Conservation (phyloP, 2,888 invertebrate species). For the Papilio elwesi region DNA sequence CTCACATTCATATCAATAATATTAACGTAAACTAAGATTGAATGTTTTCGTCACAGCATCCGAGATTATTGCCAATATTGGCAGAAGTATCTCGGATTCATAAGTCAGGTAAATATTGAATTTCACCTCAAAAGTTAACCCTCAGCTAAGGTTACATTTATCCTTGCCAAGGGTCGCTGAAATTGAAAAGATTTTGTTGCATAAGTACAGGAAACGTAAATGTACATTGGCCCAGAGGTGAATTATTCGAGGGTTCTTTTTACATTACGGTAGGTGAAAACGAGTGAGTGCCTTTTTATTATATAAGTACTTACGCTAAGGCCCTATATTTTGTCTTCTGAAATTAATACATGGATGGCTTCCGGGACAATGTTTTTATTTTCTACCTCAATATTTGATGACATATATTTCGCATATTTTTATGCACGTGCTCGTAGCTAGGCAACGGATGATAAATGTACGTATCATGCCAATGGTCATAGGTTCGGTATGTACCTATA, state of each 20-base stretch:
- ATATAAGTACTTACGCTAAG: not conserved
- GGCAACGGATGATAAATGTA: too few species aligned
- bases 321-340: not conserved
- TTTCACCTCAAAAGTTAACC: not conserved
- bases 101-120: conserved; percentile 2
- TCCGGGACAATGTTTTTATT: not conserved
- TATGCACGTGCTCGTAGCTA: too few species aligned
- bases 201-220: conserved; percentile 12
- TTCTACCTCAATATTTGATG: not conserved
- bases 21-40: too few species aligned
- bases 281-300: conserved; percentile 2
- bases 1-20: too few species aligned
- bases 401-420: too few species aligned
- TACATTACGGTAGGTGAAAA: conserved; percentile 15
- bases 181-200: conserved; percentile 17
- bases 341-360: not conserved
- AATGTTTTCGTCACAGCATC: not conserved
- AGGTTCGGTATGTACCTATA: too few species aligned
- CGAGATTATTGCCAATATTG: not conserved
- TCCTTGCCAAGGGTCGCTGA: not conserved
- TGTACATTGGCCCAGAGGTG: conserved; percentile 6
- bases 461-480: too few species aligned
- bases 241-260: conserved; percentile 8
- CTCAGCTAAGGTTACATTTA: conserved; percentile 10
- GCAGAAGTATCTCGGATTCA: not conserved